phyloP scores from a whole-genome alignment of 2,113 vertebrate genomes.

The Zapus hudsonius region DNA sequence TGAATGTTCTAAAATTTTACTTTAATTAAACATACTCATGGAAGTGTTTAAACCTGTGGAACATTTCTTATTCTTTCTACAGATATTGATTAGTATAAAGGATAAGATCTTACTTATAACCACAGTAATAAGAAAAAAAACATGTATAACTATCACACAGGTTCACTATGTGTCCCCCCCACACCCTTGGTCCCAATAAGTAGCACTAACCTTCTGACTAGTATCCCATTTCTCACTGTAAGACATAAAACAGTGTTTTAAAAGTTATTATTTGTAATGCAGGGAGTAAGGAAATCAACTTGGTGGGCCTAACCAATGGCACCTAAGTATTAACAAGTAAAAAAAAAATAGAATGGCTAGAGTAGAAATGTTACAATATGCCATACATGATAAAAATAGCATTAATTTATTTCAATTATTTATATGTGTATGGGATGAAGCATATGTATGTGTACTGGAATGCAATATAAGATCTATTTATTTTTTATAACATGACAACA shows the following conservation, averaged over 20 bases:
- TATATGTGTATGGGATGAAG: neutral
- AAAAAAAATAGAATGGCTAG: neutral
- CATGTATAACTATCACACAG: neutral
- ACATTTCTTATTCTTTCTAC: neutral
- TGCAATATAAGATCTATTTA: neutral
- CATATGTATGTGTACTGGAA: neutral
- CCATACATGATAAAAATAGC: neutral
- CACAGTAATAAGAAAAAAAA: neutral
- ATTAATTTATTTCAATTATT: constrained; percentile 20
- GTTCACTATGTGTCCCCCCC: neutral
- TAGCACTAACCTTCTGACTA: neutral
- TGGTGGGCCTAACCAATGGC: neutral
- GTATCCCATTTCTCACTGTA: neutral
- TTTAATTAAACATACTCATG: too few relatives aligned
- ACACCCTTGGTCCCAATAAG: neutral
- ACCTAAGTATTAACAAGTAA: neutral
- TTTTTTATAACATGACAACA: neutral
- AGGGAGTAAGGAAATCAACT: neutral
- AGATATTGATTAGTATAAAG: neutral
- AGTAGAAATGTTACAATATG: neutral
- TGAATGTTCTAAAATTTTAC: neutral
- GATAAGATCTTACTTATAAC: constrained; percentile 1
- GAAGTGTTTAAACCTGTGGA: neutral
- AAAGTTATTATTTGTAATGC: neutral
- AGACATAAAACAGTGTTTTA: neutral